A percentile compares a stretch with the other conserved stretches of the same genome.
Conservation (phyloP, 53 echinoderm and acorn worm species). For the Echinarachnius parma region DNA sequence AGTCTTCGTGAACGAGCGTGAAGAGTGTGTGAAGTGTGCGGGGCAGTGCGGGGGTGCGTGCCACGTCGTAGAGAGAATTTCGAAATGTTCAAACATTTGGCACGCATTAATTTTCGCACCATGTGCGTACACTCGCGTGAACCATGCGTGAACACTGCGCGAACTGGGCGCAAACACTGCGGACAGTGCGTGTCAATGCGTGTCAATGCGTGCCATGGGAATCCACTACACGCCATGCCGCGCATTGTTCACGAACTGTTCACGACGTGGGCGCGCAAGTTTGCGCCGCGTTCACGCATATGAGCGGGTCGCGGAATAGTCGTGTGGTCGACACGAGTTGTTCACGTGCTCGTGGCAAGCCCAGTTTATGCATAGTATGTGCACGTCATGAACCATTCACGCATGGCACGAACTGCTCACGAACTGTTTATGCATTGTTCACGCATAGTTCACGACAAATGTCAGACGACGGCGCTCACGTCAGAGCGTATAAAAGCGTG, state of each 20-base stretch:
- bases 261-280: conserved; percentile 2
- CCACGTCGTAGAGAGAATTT: too few relatives aligned
- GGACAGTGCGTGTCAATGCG: conserved; percentile 4
- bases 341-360: conserved; percentile 51
- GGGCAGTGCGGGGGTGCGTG: too few relatives aligned
- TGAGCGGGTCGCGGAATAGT: conserved; percentile 54
- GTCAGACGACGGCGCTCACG: conserved; percentile 17
- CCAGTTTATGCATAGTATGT: conserved; percentile 36
- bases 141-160: conserved; percentile 44
- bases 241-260: conserved; percentile 13
- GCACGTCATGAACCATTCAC: conserved; percentile 14
- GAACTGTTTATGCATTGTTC: conserved; percentile 16
- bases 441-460: conserved; percentile 10
- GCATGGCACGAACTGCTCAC: conserved; percentile 6
- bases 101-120: too few relatives aligned
- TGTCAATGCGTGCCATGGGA: conserved; percentile 18
- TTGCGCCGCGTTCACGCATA: conserved; percentile 27
- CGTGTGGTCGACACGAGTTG: conserved; percentile 51
- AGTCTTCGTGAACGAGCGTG: too few relatives aligned
- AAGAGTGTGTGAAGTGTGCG: too few relatives aligned
- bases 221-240: conserved; percentile 12
- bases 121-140: too few relatives aligned
- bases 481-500: conserved; percentile 39
- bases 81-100: too few relatives aligned
- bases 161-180: conserved; percentile 15